Conservation (phyloP, 2,113 vertebrate genomes). For the Gymnarchus niloticus region DNA sequence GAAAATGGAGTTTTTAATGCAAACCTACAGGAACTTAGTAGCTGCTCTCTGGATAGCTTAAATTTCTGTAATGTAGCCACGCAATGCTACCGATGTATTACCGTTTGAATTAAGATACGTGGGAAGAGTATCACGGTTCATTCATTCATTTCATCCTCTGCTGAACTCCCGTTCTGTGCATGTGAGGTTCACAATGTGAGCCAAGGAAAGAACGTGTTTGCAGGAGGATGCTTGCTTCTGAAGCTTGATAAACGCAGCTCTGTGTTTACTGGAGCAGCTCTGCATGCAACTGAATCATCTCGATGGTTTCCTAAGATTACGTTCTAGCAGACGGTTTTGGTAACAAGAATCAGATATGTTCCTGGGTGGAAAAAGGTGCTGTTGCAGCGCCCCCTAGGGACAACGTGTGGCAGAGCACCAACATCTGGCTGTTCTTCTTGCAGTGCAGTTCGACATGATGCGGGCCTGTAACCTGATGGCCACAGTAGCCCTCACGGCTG, state of each 20-base stretch:
- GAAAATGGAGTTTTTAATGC: not conserved
- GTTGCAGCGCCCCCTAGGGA: not conserved
- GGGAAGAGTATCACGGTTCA: not conserved
- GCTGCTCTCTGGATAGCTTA: not conserved
- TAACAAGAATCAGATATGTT: not conserved
- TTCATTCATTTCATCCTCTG: not conserved
- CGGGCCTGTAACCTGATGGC: constrained; percentile 95
- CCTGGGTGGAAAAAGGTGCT: no score
- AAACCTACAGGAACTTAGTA: not conserved
- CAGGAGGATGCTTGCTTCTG: not conserved
- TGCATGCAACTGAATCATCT: not conserved
- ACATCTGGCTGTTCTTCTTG: constrained; percentile 8
- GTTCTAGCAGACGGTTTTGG: not conserved
- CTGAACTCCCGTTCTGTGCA: not conserved
- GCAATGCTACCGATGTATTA: not conserved
- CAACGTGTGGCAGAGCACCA: not conserved
- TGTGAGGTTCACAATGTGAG: not conserved
- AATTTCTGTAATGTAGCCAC: not conserved
- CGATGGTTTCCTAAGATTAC: not conserved
- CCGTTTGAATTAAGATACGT: not conserved
- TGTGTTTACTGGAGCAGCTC: not conserved
- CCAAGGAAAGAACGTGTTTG: not conserved
- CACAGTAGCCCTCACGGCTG: constrained; percentile 79
- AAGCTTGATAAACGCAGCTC: not conserved
- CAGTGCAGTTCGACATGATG: constrained; percentile 99